Evolutionary conservation across 2,888 invertebrate genomes (phyloP), one percentile per base, ranked within the genome.

Genomic region (Lutraria lutraria): DNA sequence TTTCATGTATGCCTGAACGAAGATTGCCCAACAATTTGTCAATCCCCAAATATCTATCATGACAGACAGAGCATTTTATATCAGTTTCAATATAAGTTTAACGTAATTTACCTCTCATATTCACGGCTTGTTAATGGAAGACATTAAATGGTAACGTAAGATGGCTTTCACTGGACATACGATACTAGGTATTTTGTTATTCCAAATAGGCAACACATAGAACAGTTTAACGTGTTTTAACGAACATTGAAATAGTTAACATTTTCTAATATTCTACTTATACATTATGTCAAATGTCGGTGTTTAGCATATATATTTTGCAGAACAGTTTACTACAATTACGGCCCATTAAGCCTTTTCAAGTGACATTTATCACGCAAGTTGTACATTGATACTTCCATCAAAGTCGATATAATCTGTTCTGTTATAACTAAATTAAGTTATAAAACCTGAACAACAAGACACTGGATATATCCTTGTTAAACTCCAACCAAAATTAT

Each of bases 271-370:
- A 34, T 76, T 34, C 76, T 16, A 31, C 76, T 76, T 31, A 76
- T 76, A 76, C 25, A 76, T 34, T 31, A 76, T 76, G 76, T 76
- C 76, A 76, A 34, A 76, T 76, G 19, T 31, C 29, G 16, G 76
- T 31, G 19, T 19, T 76, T 76, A 76, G 76, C 31, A 76, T 15
- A 76, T 76, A 76, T 76, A 34, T 31, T 2, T 34, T 76, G 76
- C 31, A 25, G 76, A 76, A 76, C 34, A 76, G 31, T 72, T 76
- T 76, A 76, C 34, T 3, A 15, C 29, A 31, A 76, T 76, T 76
- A 34, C 34, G 76, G 31, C 76, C 76, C 31, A 76, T 76, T 76
- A 76, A 76, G 15, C 16, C 31, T 76, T 19, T 15, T 76, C 29
- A 34, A 76, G 76, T 76, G 34, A 34, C 31, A 25, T 76, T 34